A percentile compares a stretch with the other conserved stretches of the same genome.
phyloP scores from a whole-genome alignment of 30 jellyfish, hydroid and myxozoan genomes.

The Cassiopea andromeda region DNA sequence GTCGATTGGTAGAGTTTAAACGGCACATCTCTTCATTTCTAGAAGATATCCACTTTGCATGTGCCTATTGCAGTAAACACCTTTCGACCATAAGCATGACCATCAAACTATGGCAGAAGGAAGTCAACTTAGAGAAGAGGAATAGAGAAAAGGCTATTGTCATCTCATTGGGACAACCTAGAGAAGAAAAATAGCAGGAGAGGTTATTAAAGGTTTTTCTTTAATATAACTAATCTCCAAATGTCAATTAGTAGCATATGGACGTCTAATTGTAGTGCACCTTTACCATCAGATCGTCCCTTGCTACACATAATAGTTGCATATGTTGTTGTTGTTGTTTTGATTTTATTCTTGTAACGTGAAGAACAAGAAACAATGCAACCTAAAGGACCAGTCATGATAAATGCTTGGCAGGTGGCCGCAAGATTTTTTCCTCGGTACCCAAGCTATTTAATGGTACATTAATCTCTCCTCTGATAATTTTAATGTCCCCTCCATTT shows the following conservation, averaged over 20 bases:
- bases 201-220: too few relatives aligned
- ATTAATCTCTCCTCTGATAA: too few relatives aligned
- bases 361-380: neutral
- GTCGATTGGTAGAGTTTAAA: neutral
- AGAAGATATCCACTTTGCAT: neutral
- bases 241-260: too few relatives aligned
- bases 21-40: neutral
- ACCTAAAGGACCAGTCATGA: neutral
- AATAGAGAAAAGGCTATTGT: neutral
- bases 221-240: too few relatives aligned
- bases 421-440: neutral
- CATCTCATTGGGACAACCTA: too few relatives aligned
- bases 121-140: neutral
- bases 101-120: neutral
- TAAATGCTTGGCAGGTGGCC: neutral
- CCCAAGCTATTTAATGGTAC: too few relatives aligned
- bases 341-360: neutral
- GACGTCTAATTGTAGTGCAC: too few relatives aligned
- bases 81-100: neutral
- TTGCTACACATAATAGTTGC: too few relatives aligned
- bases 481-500: too few relatives aligned
- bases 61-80: neutral
- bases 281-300: too few relatives aligned
- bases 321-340: neutral
- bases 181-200: too few relatives aligned